These are phyloP conservation scores for Hanleya hanleyi DNA, from an alignment of 2,888 invertebrate genomes.

Conservation along the genomic window DNA sequence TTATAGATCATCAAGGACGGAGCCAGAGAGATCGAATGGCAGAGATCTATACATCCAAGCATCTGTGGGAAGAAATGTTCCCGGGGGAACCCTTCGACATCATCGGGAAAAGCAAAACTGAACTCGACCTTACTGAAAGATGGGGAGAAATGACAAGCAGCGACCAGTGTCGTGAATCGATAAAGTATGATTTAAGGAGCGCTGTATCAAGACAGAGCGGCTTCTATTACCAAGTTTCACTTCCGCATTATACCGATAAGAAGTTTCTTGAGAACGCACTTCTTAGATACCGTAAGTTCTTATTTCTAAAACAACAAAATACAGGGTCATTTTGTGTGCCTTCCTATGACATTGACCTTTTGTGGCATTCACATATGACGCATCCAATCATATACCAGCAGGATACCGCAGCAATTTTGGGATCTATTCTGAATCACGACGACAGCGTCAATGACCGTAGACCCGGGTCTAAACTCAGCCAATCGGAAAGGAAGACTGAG, in stretches of 20 bases:
- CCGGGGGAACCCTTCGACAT: slow-evolving; percentile 62
- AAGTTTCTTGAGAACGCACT: slow-evolving; percentile 73
- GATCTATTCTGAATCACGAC: slow-evolving; percentile 74
- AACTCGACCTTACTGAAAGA: not conserved
- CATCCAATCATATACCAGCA: slow-evolving; percentile 66
- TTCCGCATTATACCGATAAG: slow-evolving; percentile 74
- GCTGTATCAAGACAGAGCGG: slow-evolving; percentile 74
- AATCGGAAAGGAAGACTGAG: slow-evolving; percentile 73
- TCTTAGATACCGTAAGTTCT: slow-evolving; percentile 72
- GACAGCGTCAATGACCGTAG: slow-evolving; percentile 74
- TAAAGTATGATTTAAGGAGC: slow-evolving; percentile 70
- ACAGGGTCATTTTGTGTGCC: slow-evolving; percentile 74
- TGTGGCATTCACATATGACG: slow-evolving; percentile 76
- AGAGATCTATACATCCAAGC: slow-evolving; percentile 53
- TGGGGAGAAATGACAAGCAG: not conserved
- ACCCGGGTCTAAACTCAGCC: slow-evolving; percentile 72
- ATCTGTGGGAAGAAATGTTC: slow-evolving; percentile 63
- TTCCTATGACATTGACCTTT: slow-evolving; percentile 75
- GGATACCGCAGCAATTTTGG: slow-evolving; percentile 64
- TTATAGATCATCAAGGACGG: slow-evolving; percentile 73
- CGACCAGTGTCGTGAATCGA: not conserved
- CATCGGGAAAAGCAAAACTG: not conserved
- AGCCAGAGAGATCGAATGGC: slow-evolving; percentile 58
- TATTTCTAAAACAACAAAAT: slow-evolving; percentile 73
- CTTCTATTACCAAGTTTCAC: slow-evolving; percentile 75